These are phyloP conservation scores for Oegoconia quadripuncta DNA, from an alignment of 2,888 invertebrate genomes.

Conservation along the genomic window DNA sequence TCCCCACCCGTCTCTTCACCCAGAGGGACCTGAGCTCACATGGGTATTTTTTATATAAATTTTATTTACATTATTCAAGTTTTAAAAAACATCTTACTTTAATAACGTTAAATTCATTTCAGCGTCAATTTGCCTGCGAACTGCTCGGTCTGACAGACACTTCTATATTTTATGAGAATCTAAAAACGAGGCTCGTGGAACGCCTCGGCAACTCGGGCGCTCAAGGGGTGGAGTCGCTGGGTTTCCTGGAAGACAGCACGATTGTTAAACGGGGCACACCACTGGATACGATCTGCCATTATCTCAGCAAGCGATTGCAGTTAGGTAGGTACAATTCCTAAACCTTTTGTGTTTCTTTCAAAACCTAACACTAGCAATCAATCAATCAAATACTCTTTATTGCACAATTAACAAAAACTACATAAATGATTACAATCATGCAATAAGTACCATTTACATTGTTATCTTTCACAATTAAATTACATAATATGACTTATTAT, in stretches of 20 bases:
- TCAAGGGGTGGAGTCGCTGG: constrained; percentile 91
- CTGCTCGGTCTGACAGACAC: constrained; percentile 89
- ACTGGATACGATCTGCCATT: constrained; percentile 94
- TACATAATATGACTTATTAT: not conserved
- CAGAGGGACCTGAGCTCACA: constrained; percentile 96
- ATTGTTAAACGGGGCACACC: constrained; percentile 92
- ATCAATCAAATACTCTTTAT: no score
- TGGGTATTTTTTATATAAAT: constrained; percentile 83
- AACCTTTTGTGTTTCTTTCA: no score
- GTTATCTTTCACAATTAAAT: not conserved
- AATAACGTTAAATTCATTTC: no score
- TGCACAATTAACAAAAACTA: no score
- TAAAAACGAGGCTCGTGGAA: constrained; percentile 90
- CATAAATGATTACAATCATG: no score
- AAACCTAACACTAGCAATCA: no score
- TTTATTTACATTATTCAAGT: not conserved
- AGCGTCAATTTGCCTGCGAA: constrained; percentile 92
- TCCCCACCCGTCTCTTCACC: constrained; percentile 94
- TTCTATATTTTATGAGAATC: constrained; percentile 95
- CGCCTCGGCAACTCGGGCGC: constrained; percentile 85
- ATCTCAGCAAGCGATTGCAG: constrained; percentile 88
- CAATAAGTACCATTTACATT: no score
- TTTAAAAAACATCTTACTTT: not conserved
- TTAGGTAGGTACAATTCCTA: constrained; percentile 79
- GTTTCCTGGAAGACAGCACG: constrained; percentile 89